Evolutionary conservation across 2,113 vertebrate genomes (phyloP), one percentile per base, ranked within the genome.

Genomic region (Haemorhous mexicanus): DNA sequence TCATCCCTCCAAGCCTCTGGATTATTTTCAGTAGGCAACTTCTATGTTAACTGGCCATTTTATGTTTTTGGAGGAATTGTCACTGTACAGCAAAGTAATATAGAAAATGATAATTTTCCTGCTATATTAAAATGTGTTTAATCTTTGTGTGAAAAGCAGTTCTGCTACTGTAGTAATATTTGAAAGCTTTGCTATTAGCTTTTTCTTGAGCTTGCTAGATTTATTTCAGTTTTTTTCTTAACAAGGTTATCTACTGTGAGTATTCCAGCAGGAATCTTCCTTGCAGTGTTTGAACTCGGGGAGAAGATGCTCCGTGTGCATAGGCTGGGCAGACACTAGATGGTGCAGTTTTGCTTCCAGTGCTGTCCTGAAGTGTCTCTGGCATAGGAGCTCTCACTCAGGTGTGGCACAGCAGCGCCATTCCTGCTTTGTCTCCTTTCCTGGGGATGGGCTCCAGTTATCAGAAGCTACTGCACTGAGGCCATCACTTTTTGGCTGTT

Each of bases 341-440:
- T 98, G 97, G 97, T 92, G 96, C 81, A 91, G 55, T 81, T 93
- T 55, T 82, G 24, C 95, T 96, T 66, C 39, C 2, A 39, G 43
- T 73, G 63, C 43, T 58, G 8, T 58, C n/a, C 23, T 30, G 37
- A 18, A 22, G 33, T 10, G 6, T 24, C 1, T 35, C 14, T 46
- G 53, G 13, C 62, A 5, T 18, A 17, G 6, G 7, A 64, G 37
- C 44, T 82, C 28, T 50, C 4, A 9, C 56, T 76, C 46, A 33
- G 46, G 41, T 81, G 61, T 81, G 87, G 77, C 44, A 11, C 67
- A 62, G 74, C 49, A 41, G 69, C 61, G 41, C 66, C 46, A 6
- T 62, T 94, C 58, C n/a, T 90, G 64, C 72, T 86, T 79, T 92
- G 55, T 86, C 70, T 77, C 18, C 63, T 59, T 70, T 79, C 64